A percentile compares a stretch with the other conserved stretches of the same genome.
Evolutionary conservation across 2,113 vertebrate genomes (phyloP).

Genomic region (Pomatorhinus ruficollis): DNA sequence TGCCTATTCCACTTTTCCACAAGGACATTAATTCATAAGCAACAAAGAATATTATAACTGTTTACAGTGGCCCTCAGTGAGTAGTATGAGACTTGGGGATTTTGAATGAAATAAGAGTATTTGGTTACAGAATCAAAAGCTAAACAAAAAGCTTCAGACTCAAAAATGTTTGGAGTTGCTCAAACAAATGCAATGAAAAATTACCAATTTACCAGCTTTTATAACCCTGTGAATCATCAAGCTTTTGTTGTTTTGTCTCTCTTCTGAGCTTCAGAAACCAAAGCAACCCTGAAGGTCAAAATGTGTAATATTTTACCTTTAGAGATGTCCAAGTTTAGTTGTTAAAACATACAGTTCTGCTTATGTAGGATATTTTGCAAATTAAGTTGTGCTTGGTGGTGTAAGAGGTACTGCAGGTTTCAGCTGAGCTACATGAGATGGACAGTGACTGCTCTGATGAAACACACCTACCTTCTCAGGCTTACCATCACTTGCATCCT

Average conservation of each 20-base stretch:
- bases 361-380: neutral
- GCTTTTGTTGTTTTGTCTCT: neutral
- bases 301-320: neutral
- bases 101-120: neutral
- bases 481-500: fast-evolving
- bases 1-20: neutral
- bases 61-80: constrained; percentile 33
- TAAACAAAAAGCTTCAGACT: constrained; percentile 1
- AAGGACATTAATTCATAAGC: constrained; percentile 3
- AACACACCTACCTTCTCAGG: neutral
- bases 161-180: constrained; percentile 12
- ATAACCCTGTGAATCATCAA: neutral
- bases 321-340: neutral
- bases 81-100: neutral
- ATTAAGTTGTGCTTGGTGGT: neutral
- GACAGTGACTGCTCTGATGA: neutral
- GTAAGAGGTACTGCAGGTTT: neutral
- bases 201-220: neutral
- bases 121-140: constrained; percentile 27
- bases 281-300: neutral
- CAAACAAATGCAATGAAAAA: neutral
- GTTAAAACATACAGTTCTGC: neutral
- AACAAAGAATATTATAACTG: constrained; percentile 23
- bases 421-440: neutral
- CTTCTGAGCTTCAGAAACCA: neutral